phyloP scores from a whole-genome alignment of 2,113 vertebrate genomes.

The Hassar affinis region DNA sequence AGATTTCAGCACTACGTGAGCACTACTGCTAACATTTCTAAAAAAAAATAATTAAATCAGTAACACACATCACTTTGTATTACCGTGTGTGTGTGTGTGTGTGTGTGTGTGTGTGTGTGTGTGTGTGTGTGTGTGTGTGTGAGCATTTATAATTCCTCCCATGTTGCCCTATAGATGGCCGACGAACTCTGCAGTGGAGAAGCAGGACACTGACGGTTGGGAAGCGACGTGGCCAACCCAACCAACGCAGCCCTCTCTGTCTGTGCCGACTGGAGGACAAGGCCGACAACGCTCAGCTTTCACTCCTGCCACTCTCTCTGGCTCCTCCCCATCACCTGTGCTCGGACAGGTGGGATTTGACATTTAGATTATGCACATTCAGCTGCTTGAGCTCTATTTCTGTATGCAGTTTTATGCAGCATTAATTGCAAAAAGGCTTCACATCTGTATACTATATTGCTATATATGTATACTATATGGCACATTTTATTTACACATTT shows the following conservation, averaged over 20 bases:
- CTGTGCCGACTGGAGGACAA: slow-evolving; percentile 86
- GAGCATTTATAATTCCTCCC: not conserved
- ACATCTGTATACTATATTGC: not conserved
- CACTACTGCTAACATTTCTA: not conserved
- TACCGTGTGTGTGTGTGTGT: no score
- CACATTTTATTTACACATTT: not conserved
- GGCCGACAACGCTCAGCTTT: slow-evolving; percentile 92
- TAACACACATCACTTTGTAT: not conserved
- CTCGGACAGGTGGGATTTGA: slow-evolving; percentile 87
- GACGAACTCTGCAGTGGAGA: slow-evolving; percentile 73
- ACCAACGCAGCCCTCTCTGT: slow-evolving; percentile 83
- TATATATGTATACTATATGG: not conserved
- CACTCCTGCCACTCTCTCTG: slow-evolving; percentile 90
- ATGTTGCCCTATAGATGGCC: slow-evolving; percentile 81
- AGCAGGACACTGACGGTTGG: slow-evolving; percentile 88
- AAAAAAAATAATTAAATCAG: not conserved
- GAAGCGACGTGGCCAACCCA: slow-evolving; percentile 87
- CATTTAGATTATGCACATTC: not conserved
- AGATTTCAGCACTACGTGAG: slow-evolving; percentile 97
- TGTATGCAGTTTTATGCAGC: not conserved
- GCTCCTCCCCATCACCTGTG: slow-evolving; percentile 94
- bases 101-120: no score
- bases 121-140: no score
- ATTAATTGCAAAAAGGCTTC: not conserved
- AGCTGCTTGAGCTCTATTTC: not conserved